Evolutionary conservation across 2,113 vertebrate species (phyloP).

Genomic region (Pelecanoides urinatrix): DNA sequence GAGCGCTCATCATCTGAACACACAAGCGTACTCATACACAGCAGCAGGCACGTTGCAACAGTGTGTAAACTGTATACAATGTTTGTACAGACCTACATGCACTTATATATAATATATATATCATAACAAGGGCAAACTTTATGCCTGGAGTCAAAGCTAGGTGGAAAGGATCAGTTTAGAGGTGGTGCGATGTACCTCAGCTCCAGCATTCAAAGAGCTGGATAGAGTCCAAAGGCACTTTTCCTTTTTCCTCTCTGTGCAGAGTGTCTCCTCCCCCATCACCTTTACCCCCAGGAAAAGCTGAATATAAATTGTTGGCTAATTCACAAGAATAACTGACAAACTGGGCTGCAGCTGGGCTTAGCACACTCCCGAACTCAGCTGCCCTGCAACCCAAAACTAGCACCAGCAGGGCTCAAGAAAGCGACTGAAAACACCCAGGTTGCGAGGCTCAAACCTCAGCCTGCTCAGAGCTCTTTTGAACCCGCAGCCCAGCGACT

Average conservation of each 20-base stretch:
- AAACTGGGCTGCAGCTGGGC: neutral
- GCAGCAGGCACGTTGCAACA: neutral
- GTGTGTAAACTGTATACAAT: neutral
- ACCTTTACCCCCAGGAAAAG: neutral
- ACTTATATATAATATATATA: neutral
- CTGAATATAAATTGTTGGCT: neutral
- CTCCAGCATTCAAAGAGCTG: neutral
- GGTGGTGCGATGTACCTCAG: neutral
- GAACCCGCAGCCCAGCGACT: neutral
- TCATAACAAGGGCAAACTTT: neutral
- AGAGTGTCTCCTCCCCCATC: neutral
- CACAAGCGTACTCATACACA: neutral
- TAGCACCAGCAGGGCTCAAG: neutral
- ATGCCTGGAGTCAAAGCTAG: neutral
- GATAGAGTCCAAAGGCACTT: neutral
- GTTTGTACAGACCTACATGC: neutral
- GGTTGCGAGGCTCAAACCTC: neutral
- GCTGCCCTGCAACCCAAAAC: neutral
- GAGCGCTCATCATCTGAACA: neutral
- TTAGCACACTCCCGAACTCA: neutral
- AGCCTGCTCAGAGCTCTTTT: neutral
- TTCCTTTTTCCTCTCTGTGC: neutral
- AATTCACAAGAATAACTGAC: neutral
- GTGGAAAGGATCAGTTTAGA: neutral
- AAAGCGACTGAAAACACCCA: neutral